Conservation (phyloP, 2,113 vertebrate species). For the Callithrix jacchus region DNA sequence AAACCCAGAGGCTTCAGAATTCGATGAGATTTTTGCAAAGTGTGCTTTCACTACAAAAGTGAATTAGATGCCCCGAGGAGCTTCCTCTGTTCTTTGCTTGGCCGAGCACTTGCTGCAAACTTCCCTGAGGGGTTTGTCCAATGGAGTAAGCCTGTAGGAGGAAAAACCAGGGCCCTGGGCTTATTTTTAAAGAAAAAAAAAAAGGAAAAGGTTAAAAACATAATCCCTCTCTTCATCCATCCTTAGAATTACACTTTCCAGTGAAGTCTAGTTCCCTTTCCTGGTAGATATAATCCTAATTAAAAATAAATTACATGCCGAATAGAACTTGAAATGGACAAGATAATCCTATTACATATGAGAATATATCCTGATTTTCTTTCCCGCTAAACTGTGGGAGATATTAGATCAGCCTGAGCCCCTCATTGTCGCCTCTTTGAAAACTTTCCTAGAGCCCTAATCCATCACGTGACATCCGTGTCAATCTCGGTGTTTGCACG, state of each 20-base stretch:
- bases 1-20: background rate
- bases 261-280: slow-evolving; percentile 74
- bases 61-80: slow-evolving; percentile 13
- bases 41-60: background rate
- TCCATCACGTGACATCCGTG: slow-evolving; percentile 89
- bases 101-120: slow-evolving; percentile 42
- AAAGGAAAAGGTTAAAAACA: slow-evolving; percentile 64
- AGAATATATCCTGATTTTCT: slow-evolving; percentile 75
- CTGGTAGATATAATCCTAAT: slow-evolving; percentile 86
- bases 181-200: background rate
- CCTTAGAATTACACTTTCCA: slow-evolving; percentile 75
- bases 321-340: slow-evolving; percentile 84
- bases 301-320: slow-evolving; percentile 89
- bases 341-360: slow-evolving; percentile 87
- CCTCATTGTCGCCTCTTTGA: slow-evolving; percentile 80
- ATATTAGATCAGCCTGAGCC: slow-evolving; percentile 72
- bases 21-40: slow-evolving; percentile 50
- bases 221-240: slow-evolving; percentile 59
- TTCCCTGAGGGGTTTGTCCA: slow-evolving; percentile 44
- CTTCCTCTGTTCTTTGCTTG: slow-evolving; percentile 50
- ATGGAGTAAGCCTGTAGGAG: slow-evolving; percentile 57
- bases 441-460: slow-evolving; percentile 77
- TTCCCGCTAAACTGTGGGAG: slow-evolving; percentile 72
- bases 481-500: slow-evolving; percentile 89
- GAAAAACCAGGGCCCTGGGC: slow-evolving; percentile 19